Conservation (phyloP, 2,113 vertebrate species). For the Notothenia rossii region DNA sequence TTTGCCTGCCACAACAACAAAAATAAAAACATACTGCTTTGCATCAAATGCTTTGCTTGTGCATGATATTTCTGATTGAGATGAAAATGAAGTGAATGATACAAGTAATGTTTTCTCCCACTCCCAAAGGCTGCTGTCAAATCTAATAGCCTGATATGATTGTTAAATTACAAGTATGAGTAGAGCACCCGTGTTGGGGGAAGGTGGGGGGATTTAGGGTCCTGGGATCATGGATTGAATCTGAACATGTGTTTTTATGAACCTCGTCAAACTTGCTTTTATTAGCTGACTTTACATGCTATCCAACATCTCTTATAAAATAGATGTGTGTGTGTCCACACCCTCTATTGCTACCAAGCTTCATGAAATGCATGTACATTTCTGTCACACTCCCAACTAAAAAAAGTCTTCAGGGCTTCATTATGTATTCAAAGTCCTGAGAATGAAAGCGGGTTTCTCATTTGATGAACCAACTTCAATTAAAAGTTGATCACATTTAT, state of each 20-base stretch:
- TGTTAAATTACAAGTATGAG: conserved; percentile 48
- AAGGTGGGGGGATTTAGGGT: neutral
- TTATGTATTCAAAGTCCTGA: conserved; percentile 22
- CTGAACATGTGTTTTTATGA: conserved; percentile 10
- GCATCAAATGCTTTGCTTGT: conserved; percentile 50
- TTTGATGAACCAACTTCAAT: conserved; percentile 3
- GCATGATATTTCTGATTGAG: conserved; percentile 45
- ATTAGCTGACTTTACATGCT: neutral
- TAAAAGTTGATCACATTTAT: conserved; percentile 14
- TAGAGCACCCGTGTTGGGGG: conserved; percentile 35
- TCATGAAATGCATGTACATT: conserved; percentile 14
- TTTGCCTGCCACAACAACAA: conserved; percentile 20
- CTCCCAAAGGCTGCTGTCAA: conserved; percentile 41
- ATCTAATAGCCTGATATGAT: conserved; percentile 52
- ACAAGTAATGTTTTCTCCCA: conserved; percentile 37
- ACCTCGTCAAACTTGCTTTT: neutral
- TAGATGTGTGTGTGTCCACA: neutral
- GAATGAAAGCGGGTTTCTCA: conserved; percentile 2
- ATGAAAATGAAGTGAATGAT: conserved; percentile 46
- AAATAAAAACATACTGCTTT: conserved; percentile 41
- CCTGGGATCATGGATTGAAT: neutral
- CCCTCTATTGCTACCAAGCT: neutral
- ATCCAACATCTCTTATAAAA: neutral
- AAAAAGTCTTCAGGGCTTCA: neutral
- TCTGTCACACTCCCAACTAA: neutral